These are phyloP conservation scores for Tyrannus savana DNA, from an alignment of 2,113 vertebrate species.

Conservation along the genomic window DNA sequence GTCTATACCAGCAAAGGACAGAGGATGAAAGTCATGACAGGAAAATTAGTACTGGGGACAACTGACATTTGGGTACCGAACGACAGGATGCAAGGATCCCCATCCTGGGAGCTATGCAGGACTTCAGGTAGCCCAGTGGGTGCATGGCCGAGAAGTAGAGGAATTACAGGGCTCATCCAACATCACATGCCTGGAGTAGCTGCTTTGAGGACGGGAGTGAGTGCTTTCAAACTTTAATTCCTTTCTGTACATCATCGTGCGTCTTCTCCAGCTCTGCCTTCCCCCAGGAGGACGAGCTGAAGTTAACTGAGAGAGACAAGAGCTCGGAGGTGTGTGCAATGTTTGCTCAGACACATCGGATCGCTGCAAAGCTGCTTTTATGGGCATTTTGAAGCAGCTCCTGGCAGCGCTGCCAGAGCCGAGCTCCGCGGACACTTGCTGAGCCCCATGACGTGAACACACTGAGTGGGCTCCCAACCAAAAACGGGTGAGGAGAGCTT, in stretches of 20 bases:
- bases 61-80: neutral
- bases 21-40: neutral
- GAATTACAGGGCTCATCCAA: neutral
- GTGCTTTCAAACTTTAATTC: slow-evolving; percentile 50
- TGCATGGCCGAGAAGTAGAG: neutral
- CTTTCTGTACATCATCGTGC: neutral
- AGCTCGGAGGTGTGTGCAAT: neutral
- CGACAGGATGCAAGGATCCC: neutral
- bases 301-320: slow-evolving; percentile 54
- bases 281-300: slow-evolving; percentile 35
- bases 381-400: slow-evolving; percentile 19
- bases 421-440: accelerated
- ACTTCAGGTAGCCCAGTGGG: neutral
- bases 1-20: neutral
- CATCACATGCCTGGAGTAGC: neutral
- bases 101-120: neutral
- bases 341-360: neutral
- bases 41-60: neutral
- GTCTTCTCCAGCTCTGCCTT: neutral
- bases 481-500: neutral
- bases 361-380: slow-evolving; percentile 43
- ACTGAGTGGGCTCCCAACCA: neutral
- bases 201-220: neutral
- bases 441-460: neutral
- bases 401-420: neutral